Percentiles rank a stretch among this genome's conserved stretches.
Evolutionary conservation across 2,888 invertebrate genomes (phyloP).

Genomic region (Xanthia icteritia): DNA sequence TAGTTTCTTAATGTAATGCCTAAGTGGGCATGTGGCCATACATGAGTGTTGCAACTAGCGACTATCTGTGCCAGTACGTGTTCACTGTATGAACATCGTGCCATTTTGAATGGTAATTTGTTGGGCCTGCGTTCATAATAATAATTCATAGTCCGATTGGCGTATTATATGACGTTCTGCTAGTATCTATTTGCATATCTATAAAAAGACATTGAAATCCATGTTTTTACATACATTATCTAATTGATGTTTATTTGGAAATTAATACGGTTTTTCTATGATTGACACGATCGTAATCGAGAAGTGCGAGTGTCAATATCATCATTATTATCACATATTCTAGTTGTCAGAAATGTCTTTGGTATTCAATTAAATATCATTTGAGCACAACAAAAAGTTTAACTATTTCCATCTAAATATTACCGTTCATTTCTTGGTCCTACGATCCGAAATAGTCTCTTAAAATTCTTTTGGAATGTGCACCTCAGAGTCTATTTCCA

Average conservation of each 20-base stretch:
- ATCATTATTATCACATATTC: not conserved
- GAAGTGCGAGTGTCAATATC: not conserved
- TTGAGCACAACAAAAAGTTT: not conserved
- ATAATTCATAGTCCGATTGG: slow-evolving; percentile 67
- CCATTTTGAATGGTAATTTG: slow-evolving; percentile 76
- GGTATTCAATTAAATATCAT: not conserved
- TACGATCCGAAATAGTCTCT: not conserved
- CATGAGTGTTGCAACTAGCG: slow-evolving; percentile 71
- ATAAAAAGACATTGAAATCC: slow-evolving; percentile 48
- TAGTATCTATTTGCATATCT: slow-evolving; percentile 62
- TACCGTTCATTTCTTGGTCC: not conserved
- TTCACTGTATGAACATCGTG: slow-evolving; percentile 67
- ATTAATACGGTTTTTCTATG: slow-evolving; percentile 2
- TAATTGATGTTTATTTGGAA: slow-evolving; percentile 35
- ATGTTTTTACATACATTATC: slow-evolving; percentile 55
- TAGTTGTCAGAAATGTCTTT: not conserved
- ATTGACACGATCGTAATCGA: not conserved
- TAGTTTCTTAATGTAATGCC: slow-evolving; percentile 85
- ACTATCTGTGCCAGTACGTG: slow-evolving; percentile 58
- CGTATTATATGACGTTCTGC: slow-evolving; percentile 64
- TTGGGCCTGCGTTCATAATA: slow-evolving; percentile 70
- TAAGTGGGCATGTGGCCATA: slow-evolving; percentile 80
- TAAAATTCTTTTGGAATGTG: not conserved
- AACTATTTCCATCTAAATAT: too few relatives aligned
- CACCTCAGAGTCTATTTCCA: not conserved